Base-by-base conservation (phyloP, 2,888 invertebrate genomes). In the Sminthurinus aureus region DNA sequence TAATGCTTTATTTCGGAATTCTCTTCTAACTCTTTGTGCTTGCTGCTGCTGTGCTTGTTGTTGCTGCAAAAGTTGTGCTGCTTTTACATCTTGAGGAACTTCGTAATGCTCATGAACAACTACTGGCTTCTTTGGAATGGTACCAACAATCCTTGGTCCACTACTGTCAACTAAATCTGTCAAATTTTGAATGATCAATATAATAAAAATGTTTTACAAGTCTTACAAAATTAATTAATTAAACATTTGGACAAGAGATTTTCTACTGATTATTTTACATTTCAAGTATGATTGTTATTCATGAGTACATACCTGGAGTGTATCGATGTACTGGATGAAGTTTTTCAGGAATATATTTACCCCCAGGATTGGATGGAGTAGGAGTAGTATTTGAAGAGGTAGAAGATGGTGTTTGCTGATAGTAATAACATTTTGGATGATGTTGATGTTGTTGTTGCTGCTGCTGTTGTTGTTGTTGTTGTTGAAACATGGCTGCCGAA, bases 81-180 rank as follows among this genome's bases (percentile, higher is more conserved):
- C 86, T 18, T 58, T 58, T 18, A 58, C 18, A 58, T 58, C 58
- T 84, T 88, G 88, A 71, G 88, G 88, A 76, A 88, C 87, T 87
- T 88, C 88, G 81, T 88, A 88, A 22, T 88, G 88, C 80, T 88
- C 88, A 11, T 85, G 84, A 64, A 87, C 85, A 76, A 87, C 38
- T 38, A 38, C 85, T 82, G 86, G 86, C 67, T 89, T 89, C 91
- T 96, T 96, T 87, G 96, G 96, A 90, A 96, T 93, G 85, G 96
- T 94, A 83, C 95, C 96, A 81, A 96, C 95, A 87, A 96, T 96
- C 88, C 96, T 93, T 83, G 88, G 88, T 38, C 86, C 86, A 74
- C 84, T 87, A 67, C 83, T 86, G 58, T 84, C 84, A 26, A 78
- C 81, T 26, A 84, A 67, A 81, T 84, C 84, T 84, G 24, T 26